Percentiles rank a stretch among this genome's conserved stretches.
These are phyloP conservation scores for Lapara coniferarum DNA, from an alignment of 2,888 invertebrate species.

Conservation along the genomic window DNA sequence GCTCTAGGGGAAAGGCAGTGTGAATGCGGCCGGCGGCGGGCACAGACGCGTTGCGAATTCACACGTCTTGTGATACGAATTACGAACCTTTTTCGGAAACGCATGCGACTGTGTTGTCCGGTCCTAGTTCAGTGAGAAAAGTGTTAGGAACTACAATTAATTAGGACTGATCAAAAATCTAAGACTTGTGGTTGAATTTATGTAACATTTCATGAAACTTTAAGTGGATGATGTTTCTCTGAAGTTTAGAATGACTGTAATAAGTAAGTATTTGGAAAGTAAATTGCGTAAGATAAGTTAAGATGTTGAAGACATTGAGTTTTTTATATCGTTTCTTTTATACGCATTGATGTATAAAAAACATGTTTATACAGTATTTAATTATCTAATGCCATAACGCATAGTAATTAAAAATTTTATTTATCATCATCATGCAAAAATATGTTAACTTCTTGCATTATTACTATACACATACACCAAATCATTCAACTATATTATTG, in stretches of 20 bases:
- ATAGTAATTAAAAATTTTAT: too few species aligned
- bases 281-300: not conserved
- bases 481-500: too few species aligned
- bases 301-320: not conserved
- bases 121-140: slow-evolving; percentile 55
- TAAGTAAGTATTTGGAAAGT: slow-evolving; percentile 60
- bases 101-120: slow-evolving; percentile 37
- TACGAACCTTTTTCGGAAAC: slow-evolving; percentile 44
- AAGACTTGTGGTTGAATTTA: slow-evolving; percentile 44
- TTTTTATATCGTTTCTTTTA: too few species aligned
- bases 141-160: slow-evolving; percentile 50
- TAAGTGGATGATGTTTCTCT: slow-evolving; percentile 66
- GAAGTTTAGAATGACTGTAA: slow-evolving; percentile 75
- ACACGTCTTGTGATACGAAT: slow-evolving; percentile 34
- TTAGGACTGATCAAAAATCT: slow-evolving; percentile 44
- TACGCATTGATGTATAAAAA: too few species aligned
- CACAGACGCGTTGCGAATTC: slow-evolving; percentile 48
- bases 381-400: too few species aligned
- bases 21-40: slow-evolving; percentile 54
- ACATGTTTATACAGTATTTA: too few species aligned
- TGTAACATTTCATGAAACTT: slow-evolving; percentile 41
- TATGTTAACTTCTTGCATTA: too few species aligned
- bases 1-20: slow-evolving; percentile 68
- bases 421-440: too few species aligned
- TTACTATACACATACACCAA: too few species aligned